Percentiles rank a stretch among this genome's conserved stretches.
These are phyloP conservation scores for Periophthalmus modestus DNA, from an alignment of 2,113 vertebrate genomes.

Conservation along the genomic window DNA sequence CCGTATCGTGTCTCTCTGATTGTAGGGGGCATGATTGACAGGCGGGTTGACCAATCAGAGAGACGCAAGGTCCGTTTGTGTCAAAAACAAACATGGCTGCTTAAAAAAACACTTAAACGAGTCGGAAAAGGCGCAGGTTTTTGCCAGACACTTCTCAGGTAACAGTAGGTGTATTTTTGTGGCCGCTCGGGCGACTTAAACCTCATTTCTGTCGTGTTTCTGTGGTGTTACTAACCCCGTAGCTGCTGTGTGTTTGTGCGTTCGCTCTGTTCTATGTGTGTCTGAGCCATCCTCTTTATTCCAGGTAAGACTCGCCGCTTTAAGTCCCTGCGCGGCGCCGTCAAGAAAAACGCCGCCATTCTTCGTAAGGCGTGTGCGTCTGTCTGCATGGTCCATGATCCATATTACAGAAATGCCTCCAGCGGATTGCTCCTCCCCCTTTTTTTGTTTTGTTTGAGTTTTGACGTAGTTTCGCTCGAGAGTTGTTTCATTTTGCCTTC, in stretches of 20 bases:
- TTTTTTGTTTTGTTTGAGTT: constrained; percentile 18
- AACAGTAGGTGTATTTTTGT: too few relatives aligned
- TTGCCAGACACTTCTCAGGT: too few relatives aligned
- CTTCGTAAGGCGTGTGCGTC: constrained; percentile 82
- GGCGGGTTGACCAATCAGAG: too few relatives aligned
- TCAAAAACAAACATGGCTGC: too few relatives aligned
- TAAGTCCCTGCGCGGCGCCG: constrained; percentile 76
- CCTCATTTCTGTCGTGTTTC: not conserved
- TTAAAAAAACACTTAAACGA: too few relatives aligned
- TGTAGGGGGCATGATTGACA: too few relatives aligned
- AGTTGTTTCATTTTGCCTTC: constrained; percentile 12
- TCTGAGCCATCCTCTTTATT: constrained; percentile 73
- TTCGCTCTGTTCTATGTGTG: constrained; percentile 7
- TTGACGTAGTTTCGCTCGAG: constrained; percentile 8
- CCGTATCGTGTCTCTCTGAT: too few relatives aligned
- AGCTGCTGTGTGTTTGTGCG: constrained; percentile 3
- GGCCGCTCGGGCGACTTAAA: not conserved
- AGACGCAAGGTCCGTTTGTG: too few relatives aligned
- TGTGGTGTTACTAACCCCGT: not conserved
- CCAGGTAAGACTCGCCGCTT: constrained; percentile 77
- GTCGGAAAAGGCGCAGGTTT: too few relatives aligned
- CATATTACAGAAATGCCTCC: constrained; percentile 38
- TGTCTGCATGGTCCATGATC: constrained; percentile 70
- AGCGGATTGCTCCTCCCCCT: constrained; percentile 52
- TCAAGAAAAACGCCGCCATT: constrained; percentile 80